Base-by-base conservation (phyloP, 2,888 invertebrate species). In the Scaptomyza caliginosa region DNA sequence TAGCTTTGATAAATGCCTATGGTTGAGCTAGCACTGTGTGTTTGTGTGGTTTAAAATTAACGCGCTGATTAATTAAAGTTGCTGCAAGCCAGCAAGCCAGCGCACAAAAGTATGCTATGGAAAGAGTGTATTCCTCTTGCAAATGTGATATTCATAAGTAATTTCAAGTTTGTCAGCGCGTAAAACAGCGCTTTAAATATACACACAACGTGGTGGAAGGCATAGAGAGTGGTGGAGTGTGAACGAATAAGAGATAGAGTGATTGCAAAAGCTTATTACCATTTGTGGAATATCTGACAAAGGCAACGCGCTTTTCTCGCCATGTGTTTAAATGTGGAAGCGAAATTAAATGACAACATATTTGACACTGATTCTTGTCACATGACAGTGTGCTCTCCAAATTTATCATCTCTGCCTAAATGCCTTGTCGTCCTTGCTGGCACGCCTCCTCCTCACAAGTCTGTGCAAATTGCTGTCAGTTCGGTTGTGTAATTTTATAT, bases 321-420 rank as follows among this genome's bases (percentile, higher is more conserved):
- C 57, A 46, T 56, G 62, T 57, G 56, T 40, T 70, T 70, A 64
- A 75, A 56, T 70, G 76, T 56, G 71, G 74, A 74, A 85, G 87
- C 85, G 84, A 83, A 83, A 83, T 83, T 88, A 83, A 88, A 83
- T 83, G 83, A 83, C 83, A 83, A 88, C 88, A 88, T 83, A 88
- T 83, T 83, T 83, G 83, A 83, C 83, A 83, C 83, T 83, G 83
- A 88, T 83, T 83, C 83, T 83, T 83, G 83, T 83, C 88, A 83
- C 67, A 70, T 55, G 77, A 83, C 88, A 83, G 68, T 63, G 68
- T 60, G 85, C 77, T 82, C 81, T 30, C 76, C 73, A 87, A 85
- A 86, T 86, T 82, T 86, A 82, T 82, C 87, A 86, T 75, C 72
- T 49, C 65, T 63, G 69, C 67, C 85, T 86, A 86, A 87, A 74